Conservation (phyloP, 2,797 vertebrate genomes). For the Geotrypetes seraphini region DNA sequence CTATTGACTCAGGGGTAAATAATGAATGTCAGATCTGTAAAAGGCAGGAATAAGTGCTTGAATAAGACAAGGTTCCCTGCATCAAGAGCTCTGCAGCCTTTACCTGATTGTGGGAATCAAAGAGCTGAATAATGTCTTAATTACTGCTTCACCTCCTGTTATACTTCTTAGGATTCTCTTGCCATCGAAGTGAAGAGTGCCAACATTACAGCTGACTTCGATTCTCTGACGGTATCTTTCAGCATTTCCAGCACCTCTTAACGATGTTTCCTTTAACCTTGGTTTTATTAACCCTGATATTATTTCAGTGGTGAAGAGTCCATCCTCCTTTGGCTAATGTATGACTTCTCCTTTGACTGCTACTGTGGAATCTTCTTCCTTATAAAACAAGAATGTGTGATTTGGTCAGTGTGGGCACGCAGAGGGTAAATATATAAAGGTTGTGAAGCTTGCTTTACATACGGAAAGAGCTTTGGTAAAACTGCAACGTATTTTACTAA, state of each 20-base stretch:
- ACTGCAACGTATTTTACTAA: too few species aligned
- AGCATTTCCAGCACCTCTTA: background rate
- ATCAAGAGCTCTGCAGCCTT: background rate
- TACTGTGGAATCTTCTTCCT: constrained; percentile 2
- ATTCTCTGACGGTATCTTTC: constrained; percentile 16
- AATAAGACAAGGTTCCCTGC: too few species aligned
- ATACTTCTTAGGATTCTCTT: constrained; percentile 47
- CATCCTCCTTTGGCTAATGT: background rate
- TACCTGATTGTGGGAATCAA: too few species aligned
- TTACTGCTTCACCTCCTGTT: constrained; percentile 23
- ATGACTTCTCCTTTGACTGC: background rate
- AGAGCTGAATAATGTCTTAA: too few species aligned
- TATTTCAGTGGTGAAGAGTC: constrained; percentile 1
- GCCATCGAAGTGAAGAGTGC: constrained; percentile 28
- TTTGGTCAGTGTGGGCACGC: constrained; percentile 7
- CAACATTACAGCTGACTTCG: constrained; percentile 21
- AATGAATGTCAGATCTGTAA: too few species aligned
- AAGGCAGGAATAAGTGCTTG: too few species aligned
- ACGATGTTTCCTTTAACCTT: constrained; percentile 13
- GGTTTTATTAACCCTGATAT: background rate
- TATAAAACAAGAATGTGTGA: constrained; percentile 15
- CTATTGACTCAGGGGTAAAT: too few species aligned
- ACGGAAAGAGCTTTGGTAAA: too few species aligned
- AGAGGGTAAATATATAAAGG: too few species aligned
- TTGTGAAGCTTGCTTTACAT: background rate